A percentile compares a stretch with the other conserved stretches of the same genome.
Conservation (phyloP, 2,888 invertebrate species). For the Anarsia innoxiella region DNA sequence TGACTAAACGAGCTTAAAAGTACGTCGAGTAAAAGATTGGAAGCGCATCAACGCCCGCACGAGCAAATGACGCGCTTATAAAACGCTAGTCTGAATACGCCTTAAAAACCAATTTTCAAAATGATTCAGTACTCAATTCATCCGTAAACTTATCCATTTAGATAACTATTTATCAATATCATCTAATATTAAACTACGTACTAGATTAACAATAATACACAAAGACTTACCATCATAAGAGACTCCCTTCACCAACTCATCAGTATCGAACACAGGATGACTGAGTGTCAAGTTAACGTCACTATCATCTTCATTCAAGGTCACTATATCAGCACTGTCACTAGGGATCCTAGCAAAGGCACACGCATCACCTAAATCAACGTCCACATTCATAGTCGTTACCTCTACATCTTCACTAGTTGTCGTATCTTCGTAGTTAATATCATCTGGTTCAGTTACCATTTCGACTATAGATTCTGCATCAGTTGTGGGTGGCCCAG, state of each 20-base stretch:
- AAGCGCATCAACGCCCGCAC: too few species aligned
- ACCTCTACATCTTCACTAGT: conserved; percentile 32
- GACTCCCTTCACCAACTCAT: conserved; percentile 68
- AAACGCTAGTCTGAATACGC: too few species aligned
- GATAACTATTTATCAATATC: too few species aligned
- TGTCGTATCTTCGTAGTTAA: conserved; percentile 42
- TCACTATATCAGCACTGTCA: conserved; percentile 60
- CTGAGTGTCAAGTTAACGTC: conserved; percentile 66
- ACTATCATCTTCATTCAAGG: conserved; percentile 53
- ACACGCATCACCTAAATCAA: conserved; percentile 50
- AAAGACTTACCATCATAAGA: conserved; percentile 71
- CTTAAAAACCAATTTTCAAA: too few species aligned
- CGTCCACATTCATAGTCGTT: conserved; percentile 36
- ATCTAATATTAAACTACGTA: too few species aligned
- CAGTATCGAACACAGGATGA: conserved; percentile 69
- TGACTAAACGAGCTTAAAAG: too few species aligned
- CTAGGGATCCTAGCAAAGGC: conserved; percentile 58
- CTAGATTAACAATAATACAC: too few species aligned
- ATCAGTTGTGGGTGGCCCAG: conserved; percentile 69
- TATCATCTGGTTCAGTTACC: conserved; percentile 22
- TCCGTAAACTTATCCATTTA: too few species aligned
- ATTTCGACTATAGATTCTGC: conserved; percentile 18
- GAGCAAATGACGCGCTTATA: too few species aligned
- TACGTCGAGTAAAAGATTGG: too few species aligned
- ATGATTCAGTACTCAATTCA: too few species aligned